phyloP scores from a whole-genome alignment of 1,140 invertebrate species.

The Radopholus similis region DNA sequence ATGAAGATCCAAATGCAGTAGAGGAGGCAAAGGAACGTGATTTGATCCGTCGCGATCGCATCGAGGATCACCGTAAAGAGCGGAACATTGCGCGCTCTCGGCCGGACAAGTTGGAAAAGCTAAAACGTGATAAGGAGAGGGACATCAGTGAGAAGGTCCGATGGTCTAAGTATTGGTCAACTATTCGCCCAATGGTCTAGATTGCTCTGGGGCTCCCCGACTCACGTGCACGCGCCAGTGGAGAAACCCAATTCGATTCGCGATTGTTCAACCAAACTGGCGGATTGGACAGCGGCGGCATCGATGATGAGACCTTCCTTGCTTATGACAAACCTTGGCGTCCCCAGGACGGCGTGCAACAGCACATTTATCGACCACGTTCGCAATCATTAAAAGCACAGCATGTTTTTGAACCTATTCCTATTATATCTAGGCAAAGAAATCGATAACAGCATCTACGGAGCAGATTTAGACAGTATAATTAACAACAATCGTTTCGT shows the following conservation, averaged over 20 bases:
- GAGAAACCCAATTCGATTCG: slow-evolving; percentile 89
- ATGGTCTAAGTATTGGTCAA: neutral
- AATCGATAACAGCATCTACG: slow-evolving; percentile 38
- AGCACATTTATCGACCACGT: slow-evolving; percentile 85
- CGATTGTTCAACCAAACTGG: slow-evolving; percentile 80
- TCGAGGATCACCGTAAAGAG: slow-evolving; percentile 65
- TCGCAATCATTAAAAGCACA: slow-evolving; percentile 62
- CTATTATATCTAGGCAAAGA: slow-evolving; percentile 33
- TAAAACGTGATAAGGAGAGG: slow-evolving; percentile 84
- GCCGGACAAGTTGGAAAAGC: slow-evolving; percentile 77
- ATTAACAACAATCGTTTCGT: slow-evolving; percentile 43
- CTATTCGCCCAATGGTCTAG: slow-evolving; percentile 27
- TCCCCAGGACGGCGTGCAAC: slow-evolving; percentile 72
- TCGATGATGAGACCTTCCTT: slow-evolving; percentile 93
- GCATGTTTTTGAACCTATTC: neutral
- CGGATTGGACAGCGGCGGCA: slow-evolving; percentile 89
- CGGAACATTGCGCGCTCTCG: slow-evolving; percentile 85
- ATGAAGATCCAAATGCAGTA: slow-evolving; percentile 52
- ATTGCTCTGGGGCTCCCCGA: slow-evolving; percentile 88
- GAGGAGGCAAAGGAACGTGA: slow-evolving; percentile 82
- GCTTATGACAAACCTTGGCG: slow-evolving; percentile 85
- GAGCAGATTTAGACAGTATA: slow-evolving; percentile 44
- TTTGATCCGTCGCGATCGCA: slow-evolving; percentile 66
- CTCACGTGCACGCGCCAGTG: slow-evolving; percentile 30
- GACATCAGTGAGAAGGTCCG: slow-evolving; percentile 86